phyloP scores from a whole-genome alignment of 2,797 vertebrate species.

The Nannoperca australis region DNA sequence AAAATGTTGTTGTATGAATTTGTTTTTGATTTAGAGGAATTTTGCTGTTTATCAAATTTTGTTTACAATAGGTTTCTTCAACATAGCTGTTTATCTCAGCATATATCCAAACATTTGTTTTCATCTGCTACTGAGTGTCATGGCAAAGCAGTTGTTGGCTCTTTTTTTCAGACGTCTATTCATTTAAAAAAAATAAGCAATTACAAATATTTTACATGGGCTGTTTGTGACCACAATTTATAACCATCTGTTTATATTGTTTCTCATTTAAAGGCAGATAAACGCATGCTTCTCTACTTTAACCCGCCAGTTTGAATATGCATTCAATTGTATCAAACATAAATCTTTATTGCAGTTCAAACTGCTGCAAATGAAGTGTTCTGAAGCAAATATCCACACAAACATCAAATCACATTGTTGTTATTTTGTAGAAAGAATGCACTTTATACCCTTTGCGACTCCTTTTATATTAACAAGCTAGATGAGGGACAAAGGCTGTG shows the following conservation, averaged over 20 bases:
- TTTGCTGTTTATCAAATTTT: constrained; percentile 26
- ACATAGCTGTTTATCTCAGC: constrained; percentile 17
- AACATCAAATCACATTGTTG: constrained; percentile 30
- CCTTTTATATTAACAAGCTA: constrained; percentile 66
- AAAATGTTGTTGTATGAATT: constrained; percentile 9
- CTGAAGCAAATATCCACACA: constrained; percentile 43
- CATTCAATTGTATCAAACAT: constrained; percentile 56
- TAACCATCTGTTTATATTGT: constrained; percentile 30
- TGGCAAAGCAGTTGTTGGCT: neutral
- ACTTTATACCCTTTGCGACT: constrained; percentile 29
- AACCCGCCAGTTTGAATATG: constrained; percentile 35
- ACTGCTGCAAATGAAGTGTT: constrained; percentile 45
- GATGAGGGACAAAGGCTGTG: constrained; percentile 83
- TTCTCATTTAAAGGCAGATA: constrained; percentile 30
- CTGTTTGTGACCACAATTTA: constrained; percentile 4
- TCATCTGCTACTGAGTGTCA: neutral
- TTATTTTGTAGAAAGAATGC: constrained; percentile 40
- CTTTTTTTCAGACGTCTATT: neutral
- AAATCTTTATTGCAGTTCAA: constrained; percentile 50
- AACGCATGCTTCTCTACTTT: constrained; percentile 11
- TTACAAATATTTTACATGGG: constrained; percentile 15
- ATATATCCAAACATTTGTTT: constrained; percentile 25
- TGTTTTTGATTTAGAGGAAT: constrained; percentile 21
- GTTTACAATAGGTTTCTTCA: constrained; percentile 5
- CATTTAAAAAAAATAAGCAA: neutral